Evolutionary conservation across 1,140 invertebrate species (phyloP), one percentile per base, ranked within the genome.

Genomic region (Atta colombica): DNA sequence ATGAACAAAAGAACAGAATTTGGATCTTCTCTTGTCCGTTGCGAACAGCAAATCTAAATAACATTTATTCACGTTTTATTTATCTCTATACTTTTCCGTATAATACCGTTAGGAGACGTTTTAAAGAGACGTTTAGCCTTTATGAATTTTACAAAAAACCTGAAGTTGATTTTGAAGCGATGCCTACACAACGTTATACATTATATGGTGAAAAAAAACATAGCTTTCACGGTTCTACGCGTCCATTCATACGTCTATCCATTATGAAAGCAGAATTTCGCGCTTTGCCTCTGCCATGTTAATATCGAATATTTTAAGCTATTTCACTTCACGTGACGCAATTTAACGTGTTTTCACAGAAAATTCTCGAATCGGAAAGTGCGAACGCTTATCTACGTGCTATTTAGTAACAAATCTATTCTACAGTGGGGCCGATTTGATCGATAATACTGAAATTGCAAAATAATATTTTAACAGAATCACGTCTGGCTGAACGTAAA

Each of bases 381-480:
- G 25, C 25, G 75, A 3, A 53, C 61, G 71, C 60, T 53, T 61
- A 39, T 68, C 69, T 55, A 65, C 45, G 63, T 55, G 58, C 18
- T 53, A 81, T 81, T 88, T 90, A 72, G 77, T 74, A 55, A 72
- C 66, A 86, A 90, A 90, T 88, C 89, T 66, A 82, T 86, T 82
- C n/a, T 51, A 25, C 53, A 58, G 65, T 66, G 45, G 69, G 77
- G 51, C 53, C 53, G 80, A 74, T 61, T 74, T 61, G 51, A 21
- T 74, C 86, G 90, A 91, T 90, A 91, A 90, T 88, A 85, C 82
- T 87, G 78, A 88, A 91, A 91, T 90, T 88, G 90, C 84, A 85
- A 91, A 92, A 92, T 92, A 91, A 92, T 92, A 92, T 91, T 91
- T 91, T 87, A 92, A 89, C 87, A 81, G 78, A 88, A 88, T 90